These are phyloP conservation scores for Megalurothrips usitatus DNA, from an alignment of 2,888 invertebrate genomes.

Conservation along the genomic window DNA sequence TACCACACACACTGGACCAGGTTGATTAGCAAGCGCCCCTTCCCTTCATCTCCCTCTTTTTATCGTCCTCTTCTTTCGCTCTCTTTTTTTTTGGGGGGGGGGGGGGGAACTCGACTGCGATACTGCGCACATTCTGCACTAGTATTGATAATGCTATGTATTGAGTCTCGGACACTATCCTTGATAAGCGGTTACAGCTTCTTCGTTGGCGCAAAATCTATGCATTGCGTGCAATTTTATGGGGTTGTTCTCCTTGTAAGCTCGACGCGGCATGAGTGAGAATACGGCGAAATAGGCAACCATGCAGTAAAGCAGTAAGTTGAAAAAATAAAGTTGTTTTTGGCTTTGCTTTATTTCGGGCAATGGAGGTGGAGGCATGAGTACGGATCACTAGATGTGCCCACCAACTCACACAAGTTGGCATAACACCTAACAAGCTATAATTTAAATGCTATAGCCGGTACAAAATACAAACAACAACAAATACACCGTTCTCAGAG, in stretches of 20 bases:
- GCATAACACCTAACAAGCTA: slow-evolving; percentile 22
- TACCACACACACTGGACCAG: neutral
- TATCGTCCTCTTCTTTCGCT: neutral
- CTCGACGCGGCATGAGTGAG: too few relatives aligned
- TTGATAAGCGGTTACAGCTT: too few relatives aligned
- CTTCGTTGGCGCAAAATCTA: too few relatives aligned
- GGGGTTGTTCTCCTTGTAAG: too few relatives aligned
- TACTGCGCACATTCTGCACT: too few relatives aligned
- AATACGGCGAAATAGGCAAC: neutral
- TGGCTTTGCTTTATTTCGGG: slow-evolving; percentile 24
- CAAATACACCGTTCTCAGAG: neutral
- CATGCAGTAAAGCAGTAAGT: neutral
- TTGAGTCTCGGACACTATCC: too few relatives aligned
- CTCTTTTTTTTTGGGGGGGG: neutral
- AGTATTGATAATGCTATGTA: too few relatives aligned
- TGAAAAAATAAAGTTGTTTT: neutral
- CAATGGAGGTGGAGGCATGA: slow-evolving; percentile 14
- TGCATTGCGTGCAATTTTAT: too few relatives aligned
- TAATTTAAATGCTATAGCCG: slow-evolving; percentile 13
- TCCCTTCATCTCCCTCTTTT: neutral
- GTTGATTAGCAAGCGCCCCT: neutral
- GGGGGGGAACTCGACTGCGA: too few relatives aligned
- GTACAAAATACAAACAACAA: slow-evolving; percentile 27
- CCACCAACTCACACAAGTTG: slow-evolving; percentile 4
- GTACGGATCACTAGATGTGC: slow-evolving; percentile 12